Evolutionary conservation across 2,797 vertebrate genomes (phyloP).

Genomic region (Myoxocephalus aenaeus): DNA sequence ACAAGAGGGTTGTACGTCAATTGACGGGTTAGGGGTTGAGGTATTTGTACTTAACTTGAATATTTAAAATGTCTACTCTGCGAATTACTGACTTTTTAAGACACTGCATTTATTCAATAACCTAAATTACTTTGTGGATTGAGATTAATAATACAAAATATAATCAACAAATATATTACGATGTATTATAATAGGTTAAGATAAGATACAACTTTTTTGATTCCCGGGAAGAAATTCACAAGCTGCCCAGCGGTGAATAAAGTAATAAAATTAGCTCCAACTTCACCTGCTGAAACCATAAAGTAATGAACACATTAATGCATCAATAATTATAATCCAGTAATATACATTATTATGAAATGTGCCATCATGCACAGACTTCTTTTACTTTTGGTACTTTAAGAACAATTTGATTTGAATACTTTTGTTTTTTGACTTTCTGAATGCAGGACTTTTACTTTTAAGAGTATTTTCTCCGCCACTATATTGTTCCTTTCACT

Average conservation of each 20-base stretch:
- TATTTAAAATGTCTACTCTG: not conserved
- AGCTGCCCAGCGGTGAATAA: not conserved
- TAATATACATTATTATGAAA: not conserved
- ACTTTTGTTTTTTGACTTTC: not conserved
- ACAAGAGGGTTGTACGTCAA: slow-evolving; percentile 11
- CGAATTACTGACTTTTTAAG: not conserved
- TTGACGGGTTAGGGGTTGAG: too few species aligned
- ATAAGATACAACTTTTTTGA: not conserved
- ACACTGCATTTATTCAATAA: not conserved
- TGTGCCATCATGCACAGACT: not conserved
- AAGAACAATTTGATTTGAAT: not conserved
- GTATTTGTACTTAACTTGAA: not conserved
- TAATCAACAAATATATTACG: not conserved
- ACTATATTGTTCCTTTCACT: not conserved
- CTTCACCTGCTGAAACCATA: not conserved
- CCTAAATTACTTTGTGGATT: not conserved
- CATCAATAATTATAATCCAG: not conserved
- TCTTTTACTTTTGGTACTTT: not conserved
- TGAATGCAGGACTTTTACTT: not conserved
- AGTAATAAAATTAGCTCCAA: not conserved
- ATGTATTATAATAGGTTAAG: not conserved
- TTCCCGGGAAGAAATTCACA: not conserved
- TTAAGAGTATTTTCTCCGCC: not conserved
- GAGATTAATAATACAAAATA: not conserved
- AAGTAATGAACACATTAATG: not conserved